These are phyloP conservation scores for Liopterus haemorrhoidalis DNA, from an alignment of 2,888 invertebrate genomes.

Conservation along the genomic window DNA sequence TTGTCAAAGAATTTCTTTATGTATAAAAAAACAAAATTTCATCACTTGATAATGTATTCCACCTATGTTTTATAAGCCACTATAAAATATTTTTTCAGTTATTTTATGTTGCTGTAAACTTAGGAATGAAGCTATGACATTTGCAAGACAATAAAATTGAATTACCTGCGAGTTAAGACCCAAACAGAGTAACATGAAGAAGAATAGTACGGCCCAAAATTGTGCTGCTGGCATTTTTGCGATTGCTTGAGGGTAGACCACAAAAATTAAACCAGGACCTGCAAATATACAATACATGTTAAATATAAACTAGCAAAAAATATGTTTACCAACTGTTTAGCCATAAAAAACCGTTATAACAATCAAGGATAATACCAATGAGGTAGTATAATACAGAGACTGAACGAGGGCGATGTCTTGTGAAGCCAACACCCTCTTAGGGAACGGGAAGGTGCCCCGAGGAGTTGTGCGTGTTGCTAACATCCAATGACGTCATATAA, in stretches of 20 bases:
- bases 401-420: no score
- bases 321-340: neutral
- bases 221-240: constrained; percentile 89
- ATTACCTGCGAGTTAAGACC: constrained; percentile 81
- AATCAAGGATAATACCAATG: no score
- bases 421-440: no score
- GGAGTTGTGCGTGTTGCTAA: no score
- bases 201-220: constrained; percentile 83
- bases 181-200: constrained; percentile 83
- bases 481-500: no score
- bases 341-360: constrained; percentile 10
- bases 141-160: constrained; percentile 15
- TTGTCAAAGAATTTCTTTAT: no score
- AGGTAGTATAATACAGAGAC: no score
- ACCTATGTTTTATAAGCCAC: neutral
- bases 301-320: constrained; percentile 6
- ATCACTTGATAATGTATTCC: neutral
- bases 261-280: constrained; percentile 83
- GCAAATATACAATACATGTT: constrained; percentile 24
- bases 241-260: constrained; percentile 89
- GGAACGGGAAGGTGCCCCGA: no score
- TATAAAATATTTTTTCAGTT: neutral
- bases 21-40: no score
- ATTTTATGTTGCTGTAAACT: neutral
- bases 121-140: neutral